Evolutionary conservation across 2,888 invertebrate species (phyloP).

Genomic region (Rhimphoctona megacephalus): DNA sequence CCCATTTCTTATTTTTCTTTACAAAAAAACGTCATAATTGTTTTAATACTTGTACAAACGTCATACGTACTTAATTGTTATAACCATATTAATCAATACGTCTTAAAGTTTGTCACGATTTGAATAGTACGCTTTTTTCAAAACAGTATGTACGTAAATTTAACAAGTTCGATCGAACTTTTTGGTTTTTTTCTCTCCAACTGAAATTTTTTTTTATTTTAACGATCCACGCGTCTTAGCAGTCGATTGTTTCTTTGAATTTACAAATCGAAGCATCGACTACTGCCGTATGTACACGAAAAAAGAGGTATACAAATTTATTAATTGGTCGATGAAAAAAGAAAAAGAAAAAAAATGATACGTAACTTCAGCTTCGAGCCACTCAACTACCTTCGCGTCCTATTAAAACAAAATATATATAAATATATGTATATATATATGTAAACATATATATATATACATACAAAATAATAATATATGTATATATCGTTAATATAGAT

Average conservation of each 20-base stretch:
- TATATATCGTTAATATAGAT: slow-evolving; percentile 81
- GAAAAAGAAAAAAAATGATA: slow-evolving; percentile 59
- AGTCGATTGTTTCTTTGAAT: slow-evolving; percentile 26
- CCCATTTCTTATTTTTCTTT: slow-evolving; percentile 20
- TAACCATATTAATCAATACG: slow-evolving; percentile 36
- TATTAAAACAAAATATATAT: slow-evolving; percentile 63
- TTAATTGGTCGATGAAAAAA: slow-evolving; percentile 55
- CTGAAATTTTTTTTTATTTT: background rate
- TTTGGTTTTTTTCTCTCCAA: background rate
- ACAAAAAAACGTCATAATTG: slow-evolving; percentile 25
- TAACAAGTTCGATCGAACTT: background rate
- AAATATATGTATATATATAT: slow-evolving; percentile 66
- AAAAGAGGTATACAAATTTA: slow-evolving; percentile 55
- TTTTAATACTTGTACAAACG: slow-evolving; percentile 69
- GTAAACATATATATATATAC: slow-evolving; percentile 65
- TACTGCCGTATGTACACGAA: slow-evolving; percentile 39
- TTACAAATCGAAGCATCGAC: slow-evolving; percentile 20
- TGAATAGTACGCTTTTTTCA: slow-evolving; percentile 41
- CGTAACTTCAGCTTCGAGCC: slow-evolving; percentile 69
- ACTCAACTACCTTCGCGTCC: slow-evolving; percentile 72
- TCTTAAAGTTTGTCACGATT: slow-evolving; percentile 39
- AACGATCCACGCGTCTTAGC: background rate
- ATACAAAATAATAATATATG: slow-evolving; percentile 77
- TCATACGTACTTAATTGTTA: slow-evolving; percentile 65
- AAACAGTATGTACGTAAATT: slow-evolving; percentile 24